phyloP scores from a whole-genome alignment of 1,140 invertebrate genomes.

The Meloidogyne floridensis region DNA sequence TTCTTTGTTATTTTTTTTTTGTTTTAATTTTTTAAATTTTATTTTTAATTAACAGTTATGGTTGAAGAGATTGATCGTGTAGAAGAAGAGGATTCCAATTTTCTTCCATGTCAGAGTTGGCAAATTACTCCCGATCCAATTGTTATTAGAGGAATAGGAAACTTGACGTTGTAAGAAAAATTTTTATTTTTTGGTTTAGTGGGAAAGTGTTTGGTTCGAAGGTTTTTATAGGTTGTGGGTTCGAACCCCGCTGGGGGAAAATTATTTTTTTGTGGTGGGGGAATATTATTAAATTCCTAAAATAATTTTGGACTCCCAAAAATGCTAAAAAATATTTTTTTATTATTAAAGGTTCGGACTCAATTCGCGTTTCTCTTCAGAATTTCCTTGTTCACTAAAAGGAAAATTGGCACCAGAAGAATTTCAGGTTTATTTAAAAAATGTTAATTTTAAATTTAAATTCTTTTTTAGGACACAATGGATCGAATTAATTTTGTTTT shows the following conservation, averaged over 20 bases:
- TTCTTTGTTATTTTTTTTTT: too few relatives aligned
- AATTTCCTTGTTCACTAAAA: conserved; percentile 59
- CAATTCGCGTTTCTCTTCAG: conserved; percentile 64
- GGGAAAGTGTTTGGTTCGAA: too few relatives aligned
- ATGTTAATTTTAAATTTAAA: conserved; percentile 1
- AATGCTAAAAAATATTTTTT: neutral
- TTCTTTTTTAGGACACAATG: conserved; percentile 49
- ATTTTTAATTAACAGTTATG: conserved; percentile 32
- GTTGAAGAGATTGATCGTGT: conserved; percentile 62
- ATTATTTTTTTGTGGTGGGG: too few relatives aligned
- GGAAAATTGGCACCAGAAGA: conserved; percentile 65
- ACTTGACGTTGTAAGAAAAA: conserved; percentile 57
- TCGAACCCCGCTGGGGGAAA: too few relatives aligned
- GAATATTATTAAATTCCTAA: too few relatives aligned
- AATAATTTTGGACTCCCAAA: too few relatives aligned
- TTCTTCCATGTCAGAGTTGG: conserved; percentile 36
- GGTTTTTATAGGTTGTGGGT: too few relatives aligned
- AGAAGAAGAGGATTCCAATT: conserved; percentile 55
- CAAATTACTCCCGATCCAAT: conserved; percentile 47
- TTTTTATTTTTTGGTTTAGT: too few relatives aligned
- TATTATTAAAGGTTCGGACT: conserved; percentile 59
- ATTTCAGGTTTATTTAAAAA: conserved; percentile 40
- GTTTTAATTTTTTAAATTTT: conserved; percentile 1
- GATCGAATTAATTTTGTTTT: conserved; percentile 59
- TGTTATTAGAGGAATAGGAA: conserved; percentile 58